phyloP scores from a whole-genome alignment of 2,888 invertebrate species.

The Bimastos eiseni region DNA sequence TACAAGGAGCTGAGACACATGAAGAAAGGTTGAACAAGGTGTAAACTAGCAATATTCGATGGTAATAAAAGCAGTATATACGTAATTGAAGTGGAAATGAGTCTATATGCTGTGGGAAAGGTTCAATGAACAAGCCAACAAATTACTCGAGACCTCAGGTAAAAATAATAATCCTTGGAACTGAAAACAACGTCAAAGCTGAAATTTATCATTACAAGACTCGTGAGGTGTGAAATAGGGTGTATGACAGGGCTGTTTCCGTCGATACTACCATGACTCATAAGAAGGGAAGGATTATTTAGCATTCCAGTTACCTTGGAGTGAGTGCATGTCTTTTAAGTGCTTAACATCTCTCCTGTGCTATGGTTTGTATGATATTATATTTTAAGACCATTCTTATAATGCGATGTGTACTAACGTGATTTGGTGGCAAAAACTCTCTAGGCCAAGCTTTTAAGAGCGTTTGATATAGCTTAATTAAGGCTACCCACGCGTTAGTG shows the following conservation, averaged over 20 bases:
- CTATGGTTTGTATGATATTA: neutral
- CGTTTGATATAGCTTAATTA: neutral
- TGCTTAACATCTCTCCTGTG: neutral
- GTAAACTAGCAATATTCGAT: neutral
- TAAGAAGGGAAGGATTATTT: neutral
- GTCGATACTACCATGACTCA: neutral
- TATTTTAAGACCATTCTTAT: neutral
- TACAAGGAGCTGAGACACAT: no score
- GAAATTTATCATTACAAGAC: neutral
- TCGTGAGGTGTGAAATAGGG: neutral
- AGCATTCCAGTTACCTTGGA: neutral
- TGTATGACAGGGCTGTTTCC: neutral
- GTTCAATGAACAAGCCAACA: neutral
- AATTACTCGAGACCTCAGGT: neutral
- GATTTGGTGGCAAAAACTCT: neutral
- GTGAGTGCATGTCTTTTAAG: neutral
- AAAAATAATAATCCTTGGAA: neutral
- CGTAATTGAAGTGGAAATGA: neutral
- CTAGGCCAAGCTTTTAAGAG: neutral
- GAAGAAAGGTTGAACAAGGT: neutral
- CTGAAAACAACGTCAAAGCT: neutral
- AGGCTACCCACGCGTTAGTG: no score
- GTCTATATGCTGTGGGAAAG: neutral
- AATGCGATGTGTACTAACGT: neutral
- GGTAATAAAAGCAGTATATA: neutral